Conservation (phyloP, 30 jellyfish, hydroid and myxozoan genomes). For the Aurelia coerulea region DNA sequence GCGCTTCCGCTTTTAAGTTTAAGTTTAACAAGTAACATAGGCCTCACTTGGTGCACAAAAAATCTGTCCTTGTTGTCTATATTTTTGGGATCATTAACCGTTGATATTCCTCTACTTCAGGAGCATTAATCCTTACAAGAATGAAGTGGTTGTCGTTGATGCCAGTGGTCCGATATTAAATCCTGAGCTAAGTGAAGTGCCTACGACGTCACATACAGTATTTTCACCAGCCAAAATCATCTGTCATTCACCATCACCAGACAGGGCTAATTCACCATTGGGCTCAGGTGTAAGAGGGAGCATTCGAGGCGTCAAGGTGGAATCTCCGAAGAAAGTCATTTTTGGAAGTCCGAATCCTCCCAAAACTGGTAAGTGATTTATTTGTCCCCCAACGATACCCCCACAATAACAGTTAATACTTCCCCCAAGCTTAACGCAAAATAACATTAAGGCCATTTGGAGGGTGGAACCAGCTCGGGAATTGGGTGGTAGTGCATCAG, state of each 20-base stretch:
- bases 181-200: constrained; percentile 57
- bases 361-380: constrained; percentile 25
- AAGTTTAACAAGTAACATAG: too few relatives aligned
- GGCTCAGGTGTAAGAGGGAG: neutral
- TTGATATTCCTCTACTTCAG: neutral
- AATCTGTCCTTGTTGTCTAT: too few relatives aligned
- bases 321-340: constrained; percentile 46
- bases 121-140: neutral
- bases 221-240: constrained; percentile 77
- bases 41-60: too few relatives aligned
- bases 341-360: constrained; percentile 4
- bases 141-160: constrained; percentile 65
- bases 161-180: constrained; percentile 63
- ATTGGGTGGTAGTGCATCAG: too few relatives aligned
- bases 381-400: neutral
- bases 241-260: constrained; percentile 79
- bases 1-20: too few relatives aligned
- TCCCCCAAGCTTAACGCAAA: too few relatives aligned
- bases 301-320: constrained; percentile 22
- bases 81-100: too few relatives aligned
- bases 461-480: too few relatives aligned
- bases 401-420: neutral
- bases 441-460: too few relatives aligned
- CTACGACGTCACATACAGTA: constrained; percentile 41
- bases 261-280: constrained; percentile 1